A percentile compares a stretch with the other conserved stretches of the same genome.
Evolutionary conservation across 2,888 invertebrate genomes (phyloP).

Genomic region (Protodeltote pygarga): DNA sequence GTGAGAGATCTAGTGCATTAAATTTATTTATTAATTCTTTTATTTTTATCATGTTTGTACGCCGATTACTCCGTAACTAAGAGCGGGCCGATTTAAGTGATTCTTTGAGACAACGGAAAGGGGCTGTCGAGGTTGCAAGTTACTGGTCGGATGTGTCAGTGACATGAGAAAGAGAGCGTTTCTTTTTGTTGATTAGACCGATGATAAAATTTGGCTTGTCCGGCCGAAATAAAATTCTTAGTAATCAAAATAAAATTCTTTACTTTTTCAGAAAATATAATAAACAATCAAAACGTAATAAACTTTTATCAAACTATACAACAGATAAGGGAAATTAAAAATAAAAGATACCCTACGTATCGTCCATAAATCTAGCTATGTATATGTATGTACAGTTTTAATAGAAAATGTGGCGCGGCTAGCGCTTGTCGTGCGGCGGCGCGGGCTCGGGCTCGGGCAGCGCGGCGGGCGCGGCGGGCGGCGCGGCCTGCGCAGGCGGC

Average conservation of each 20-base stretch:
- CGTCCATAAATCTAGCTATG: slow-evolving; percentile 68
- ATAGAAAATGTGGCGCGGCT: slow-evolving; percentile 41
- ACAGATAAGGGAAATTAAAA: slow-evolving; percentile 75
- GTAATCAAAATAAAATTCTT: slow-evolving; percentile 2
- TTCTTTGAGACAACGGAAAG: no score
- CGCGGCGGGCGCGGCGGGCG: slow-evolving; percentile 22
- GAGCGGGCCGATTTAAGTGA: no score
- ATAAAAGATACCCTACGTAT: slow-evolving; percentile 68
- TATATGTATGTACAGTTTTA: slow-evolving; percentile 44
- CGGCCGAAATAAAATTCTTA: not conserved
- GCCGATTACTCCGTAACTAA: no score
- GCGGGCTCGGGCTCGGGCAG: slow-evolving; percentile 27
- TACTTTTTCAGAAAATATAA: slow-evolving; percentile 82
- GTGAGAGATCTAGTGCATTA: no score
- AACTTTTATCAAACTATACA: slow-evolving; percentile 84
- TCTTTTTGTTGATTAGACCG: no score
- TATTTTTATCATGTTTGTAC: no score
- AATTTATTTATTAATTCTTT: no score
- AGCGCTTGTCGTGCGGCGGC: slow-evolving; percentile 51
- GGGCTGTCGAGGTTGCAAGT: no score
- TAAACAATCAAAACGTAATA: slow-evolving; percentile 85
- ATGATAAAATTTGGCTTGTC: not conserved
- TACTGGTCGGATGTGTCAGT: no score
- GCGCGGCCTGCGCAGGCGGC: slow-evolving; percentile 35
- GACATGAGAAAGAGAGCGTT: no score